Evolutionary conservation across 2,113 vertebrate genomes (phyloP).

Genomic region (Prochilodus magdalenae): DNA sequence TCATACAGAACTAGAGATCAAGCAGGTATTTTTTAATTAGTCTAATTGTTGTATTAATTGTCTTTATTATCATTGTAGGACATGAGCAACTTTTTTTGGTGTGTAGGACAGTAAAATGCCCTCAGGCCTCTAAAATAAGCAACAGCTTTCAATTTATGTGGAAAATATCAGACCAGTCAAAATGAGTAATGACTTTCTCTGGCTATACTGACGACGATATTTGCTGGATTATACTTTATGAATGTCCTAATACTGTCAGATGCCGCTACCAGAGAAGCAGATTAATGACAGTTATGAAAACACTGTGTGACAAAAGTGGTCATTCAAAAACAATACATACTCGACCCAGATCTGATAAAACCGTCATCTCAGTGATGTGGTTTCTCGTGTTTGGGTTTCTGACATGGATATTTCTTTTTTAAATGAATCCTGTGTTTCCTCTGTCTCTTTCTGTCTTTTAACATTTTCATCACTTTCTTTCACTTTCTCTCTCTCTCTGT

Average conservation of each 20-base stretch:
- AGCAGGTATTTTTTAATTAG: no score
- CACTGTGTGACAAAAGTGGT: not conserved
- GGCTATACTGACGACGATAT: constrained; percentile 18
- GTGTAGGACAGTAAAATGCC: not conserved
- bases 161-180: constrained; percentile 36
- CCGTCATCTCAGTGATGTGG: not conserved
- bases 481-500: not conserved
- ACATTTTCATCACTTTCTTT: no score
- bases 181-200: constrained; percentile 39
- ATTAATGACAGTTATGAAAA: constrained; percentile 30
- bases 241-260: constrained; percentile 35
- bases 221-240: constrained; percentile 16
- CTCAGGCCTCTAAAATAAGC: not conserved
- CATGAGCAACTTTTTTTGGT: no score
- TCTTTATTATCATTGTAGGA: no score
- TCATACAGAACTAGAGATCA: no score
- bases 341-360: constrained; percentile 12
- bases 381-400: not conserved
- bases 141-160: constrained; percentile 40
- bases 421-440: not conserved
- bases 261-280: not conserved
- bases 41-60: no score
- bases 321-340: not conserved
- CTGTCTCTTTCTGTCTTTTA: no score
- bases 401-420: not conserved